Conservation (phyloP, 2,888 invertebrate genomes). For the Plusia festucae region DNA sequence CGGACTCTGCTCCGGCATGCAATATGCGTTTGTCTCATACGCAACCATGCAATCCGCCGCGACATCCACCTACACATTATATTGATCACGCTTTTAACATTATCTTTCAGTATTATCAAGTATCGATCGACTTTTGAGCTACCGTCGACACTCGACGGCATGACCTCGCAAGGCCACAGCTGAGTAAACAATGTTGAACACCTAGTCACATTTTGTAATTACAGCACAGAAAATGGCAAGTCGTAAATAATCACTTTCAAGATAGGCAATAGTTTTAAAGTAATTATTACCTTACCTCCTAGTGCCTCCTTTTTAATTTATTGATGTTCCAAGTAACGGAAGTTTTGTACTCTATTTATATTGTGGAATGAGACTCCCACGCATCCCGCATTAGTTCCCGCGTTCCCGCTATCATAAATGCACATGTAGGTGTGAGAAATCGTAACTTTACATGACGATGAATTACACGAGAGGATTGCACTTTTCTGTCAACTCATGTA, state of each 20-base stretch:
- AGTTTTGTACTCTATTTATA: constrained; percentile 54
- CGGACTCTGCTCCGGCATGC: constrained; percentile 76
- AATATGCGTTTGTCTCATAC: constrained; percentile 65
- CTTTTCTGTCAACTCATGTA: too few relatives aligned
- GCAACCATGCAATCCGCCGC: constrained; percentile 47
- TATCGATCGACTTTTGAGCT: constrained; percentile 69
- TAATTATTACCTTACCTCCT: constrained; percentile 19
- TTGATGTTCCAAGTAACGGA: constrained; percentile 51
- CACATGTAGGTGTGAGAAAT: constrained; percentile 48
- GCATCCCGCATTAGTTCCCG: constrained; percentile 64
- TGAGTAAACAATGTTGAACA: constrained; percentile 73
- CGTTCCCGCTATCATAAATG: constrained; percentile 56
- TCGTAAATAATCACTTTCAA: constrained; percentile 61
- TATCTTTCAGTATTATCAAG: constrained; percentile 54
- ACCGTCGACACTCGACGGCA: constrained; percentile 64
- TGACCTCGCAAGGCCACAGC: constrained; percentile 86
- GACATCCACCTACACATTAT: constrained; percentile 44
- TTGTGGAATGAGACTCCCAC: constrained; percentile 68
- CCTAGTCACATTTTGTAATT: constrained; percentile 73
- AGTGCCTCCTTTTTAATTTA: constrained; percentile 24
- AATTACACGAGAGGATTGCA: too few relatives aligned
- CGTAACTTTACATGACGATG: neutral
- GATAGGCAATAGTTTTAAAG: constrained; percentile 51
- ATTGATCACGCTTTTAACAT: constrained; percentile 53
- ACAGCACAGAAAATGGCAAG: constrained; percentile 81